These are phyloP conservation scores for Phengaris arion DNA, from an alignment of 2,888 invertebrate species.

Conservation along the genomic window DNA sequence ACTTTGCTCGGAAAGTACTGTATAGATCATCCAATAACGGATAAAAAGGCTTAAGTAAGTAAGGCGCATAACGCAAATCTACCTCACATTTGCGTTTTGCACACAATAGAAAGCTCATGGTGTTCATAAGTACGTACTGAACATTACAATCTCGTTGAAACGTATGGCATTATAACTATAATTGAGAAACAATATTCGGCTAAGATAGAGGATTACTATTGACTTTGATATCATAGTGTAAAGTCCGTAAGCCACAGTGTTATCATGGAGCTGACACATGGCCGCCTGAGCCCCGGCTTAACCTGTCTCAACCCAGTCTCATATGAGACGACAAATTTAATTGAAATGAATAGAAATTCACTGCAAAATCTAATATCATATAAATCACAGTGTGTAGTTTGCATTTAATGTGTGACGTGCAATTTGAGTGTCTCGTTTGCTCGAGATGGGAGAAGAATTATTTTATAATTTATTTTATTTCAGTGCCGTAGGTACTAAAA, in stretches of 20 bases:
- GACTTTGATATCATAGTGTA: slow-evolving; percentile 26
- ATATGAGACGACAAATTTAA: slow-evolving; percentile 38
- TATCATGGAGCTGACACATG: slow-evolving; percentile 34
- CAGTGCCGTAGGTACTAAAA: too few species aligned
- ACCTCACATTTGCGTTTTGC: too few species aligned
- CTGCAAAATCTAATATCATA: slow-evolving; percentile 6
- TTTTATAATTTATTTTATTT: too few species aligned
- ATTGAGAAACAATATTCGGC: slow-evolving; percentile 13
- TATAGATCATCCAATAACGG: too few species aligned
- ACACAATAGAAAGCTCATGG: too few species aligned
- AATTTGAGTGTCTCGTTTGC: background rate
- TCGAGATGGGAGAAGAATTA: too few species aligned
- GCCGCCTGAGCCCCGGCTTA: slow-evolving; percentile 39
- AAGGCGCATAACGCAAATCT: too few species aligned
- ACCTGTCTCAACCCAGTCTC: slow-evolving; percentile 38
- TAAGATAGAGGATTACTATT: slow-evolving; percentile 5
- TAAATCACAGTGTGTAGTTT: slow-evolving; percentile 16
- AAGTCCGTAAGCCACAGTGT: slow-evolving; percentile 28
- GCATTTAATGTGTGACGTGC: background rate
- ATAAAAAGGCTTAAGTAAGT: too few species aligned
- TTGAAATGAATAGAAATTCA: slow-evolving; percentile 31
- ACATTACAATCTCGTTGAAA: background rate
- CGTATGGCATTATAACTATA: background rate
- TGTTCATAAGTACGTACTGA: background rate
- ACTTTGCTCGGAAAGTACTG: too few species aligned